These are phyloP conservation scores for Alauda arvensis DNA, from an alignment of 2,797 vertebrate species.

Conservation along the genomic window DNA sequence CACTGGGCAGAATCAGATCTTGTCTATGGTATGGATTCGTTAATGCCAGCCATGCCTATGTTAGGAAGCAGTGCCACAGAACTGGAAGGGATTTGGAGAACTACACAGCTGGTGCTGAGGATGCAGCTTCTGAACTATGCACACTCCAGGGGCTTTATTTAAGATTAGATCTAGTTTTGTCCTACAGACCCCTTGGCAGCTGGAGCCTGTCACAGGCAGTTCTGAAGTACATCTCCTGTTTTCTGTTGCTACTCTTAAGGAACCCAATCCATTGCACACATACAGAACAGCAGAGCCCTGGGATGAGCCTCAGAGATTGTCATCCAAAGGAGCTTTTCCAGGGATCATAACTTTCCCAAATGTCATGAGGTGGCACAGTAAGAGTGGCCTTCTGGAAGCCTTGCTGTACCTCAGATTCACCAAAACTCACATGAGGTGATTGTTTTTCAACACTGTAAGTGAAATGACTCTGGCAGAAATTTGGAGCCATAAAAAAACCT, in stretches of 20 bases:
- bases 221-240: not conserved
- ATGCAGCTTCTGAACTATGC: not conserved
- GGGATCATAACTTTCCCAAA: not conserved
- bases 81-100: not conserved
- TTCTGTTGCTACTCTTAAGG: not conserved
- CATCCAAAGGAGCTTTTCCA: not conserved
- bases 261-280: not conserved
- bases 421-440: not conserved
- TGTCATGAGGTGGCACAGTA: not conserved
- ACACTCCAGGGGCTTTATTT: not conserved
- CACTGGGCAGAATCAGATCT: not conserved
- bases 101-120: not conserved
- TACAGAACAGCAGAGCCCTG: not conserved
- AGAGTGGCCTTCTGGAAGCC: not conserved
- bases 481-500: not conserved
- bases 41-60: accelerated
- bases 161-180: not conserved
- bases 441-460: not conserved
- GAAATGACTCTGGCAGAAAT: not conserved
- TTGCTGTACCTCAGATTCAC: not conserved
- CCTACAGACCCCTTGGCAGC: not conserved
- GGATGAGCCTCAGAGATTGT: not conserved
- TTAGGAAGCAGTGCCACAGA: not conserved
- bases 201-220: not conserved
- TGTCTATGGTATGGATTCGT: accelerated